These are phyloP conservation scores for Tribolium freemani DNA, from an alignment of 2,888 invertebrate genomes.

Conservation along the genomic window DNA sequence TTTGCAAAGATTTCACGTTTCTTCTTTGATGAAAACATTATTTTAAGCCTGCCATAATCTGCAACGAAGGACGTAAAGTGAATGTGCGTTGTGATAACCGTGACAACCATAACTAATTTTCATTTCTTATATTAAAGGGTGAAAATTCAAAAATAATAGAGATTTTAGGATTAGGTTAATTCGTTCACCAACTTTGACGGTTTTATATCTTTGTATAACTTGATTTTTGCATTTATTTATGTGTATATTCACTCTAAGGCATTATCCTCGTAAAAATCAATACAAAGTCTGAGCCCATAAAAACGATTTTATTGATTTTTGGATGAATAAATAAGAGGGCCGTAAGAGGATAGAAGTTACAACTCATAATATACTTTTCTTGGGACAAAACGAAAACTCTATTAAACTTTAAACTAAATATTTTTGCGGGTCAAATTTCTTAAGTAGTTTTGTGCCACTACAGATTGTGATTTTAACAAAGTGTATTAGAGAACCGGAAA, in stretches of 20 bases:
- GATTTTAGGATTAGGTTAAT: not conserved
- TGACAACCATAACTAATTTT: slow-evolving; percentile 16
- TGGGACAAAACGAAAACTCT: not conserved
- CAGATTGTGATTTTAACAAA: not conserved
- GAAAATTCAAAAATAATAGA: not conserved
- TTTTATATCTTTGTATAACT: not conserved
- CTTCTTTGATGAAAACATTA: slow-evolving; percentile 27
- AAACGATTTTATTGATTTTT: not conserved
- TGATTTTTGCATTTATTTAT: not conserved
- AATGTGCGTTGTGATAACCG: slow-evolving; percentile 20
- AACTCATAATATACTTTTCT: not conserved
- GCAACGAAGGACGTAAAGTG: slow-evolving; percentile 17
- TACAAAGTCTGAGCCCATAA: not conserved
- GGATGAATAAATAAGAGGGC: not conserved
- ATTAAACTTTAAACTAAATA: not conserved
- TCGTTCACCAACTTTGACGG: not conserved
- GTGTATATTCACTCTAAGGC: not conserved
- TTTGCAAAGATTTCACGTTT: slow-evolving; percentile 23
- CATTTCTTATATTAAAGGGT: not conserved
- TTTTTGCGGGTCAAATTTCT: not conserved
- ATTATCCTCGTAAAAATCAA: not conserved
- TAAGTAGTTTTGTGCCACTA: not conserved
- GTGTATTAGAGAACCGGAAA: slow-evolving; percentile 1
- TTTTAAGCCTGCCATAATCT: slow-evolving; percentile 20
- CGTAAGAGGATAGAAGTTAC: not conserved